A percentile compares a stretch with the other conserved stretches of the same genome.
Conservation (phyloP, 2,888 invertebrate genomes). For the Dorcus parallelipipedus region DNA sequence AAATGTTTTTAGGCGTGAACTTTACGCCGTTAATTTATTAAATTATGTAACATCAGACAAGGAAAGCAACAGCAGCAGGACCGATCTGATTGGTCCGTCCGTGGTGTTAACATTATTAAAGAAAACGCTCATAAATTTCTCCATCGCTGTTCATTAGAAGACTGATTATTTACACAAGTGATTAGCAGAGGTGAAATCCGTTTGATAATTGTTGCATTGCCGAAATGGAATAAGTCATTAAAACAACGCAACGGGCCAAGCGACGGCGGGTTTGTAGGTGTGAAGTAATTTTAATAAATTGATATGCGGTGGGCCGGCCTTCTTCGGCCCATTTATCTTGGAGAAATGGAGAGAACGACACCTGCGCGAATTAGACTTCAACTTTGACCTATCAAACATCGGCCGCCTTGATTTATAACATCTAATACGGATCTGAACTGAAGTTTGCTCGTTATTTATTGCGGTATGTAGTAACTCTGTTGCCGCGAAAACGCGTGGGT, state of each 20-base stretch:
- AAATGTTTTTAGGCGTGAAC: no score
- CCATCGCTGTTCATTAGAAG: no score
- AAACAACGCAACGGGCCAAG: not conserved
- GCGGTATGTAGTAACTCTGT: conserved; percentile 17
- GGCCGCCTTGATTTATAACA: conserved; percentile 26
- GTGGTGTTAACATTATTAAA: no score
- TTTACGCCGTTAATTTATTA: no score
- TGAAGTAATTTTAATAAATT: conserved; percentile 17
- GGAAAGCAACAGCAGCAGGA: no score
- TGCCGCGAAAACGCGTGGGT: conserved; percentile 12
- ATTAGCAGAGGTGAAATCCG: no score
- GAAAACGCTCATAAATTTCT: no score
- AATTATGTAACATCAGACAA: no score
- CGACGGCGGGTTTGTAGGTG: conserved; percentile 10
- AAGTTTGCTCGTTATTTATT: conserved; percentile 24
- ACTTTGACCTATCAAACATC: conserved; percentile 28
- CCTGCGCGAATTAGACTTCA: conserved; percentile 26
- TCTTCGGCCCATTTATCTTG: conserved; percentile 26
- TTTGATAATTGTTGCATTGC: not conserved
- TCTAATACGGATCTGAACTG: conserved; percentile 26
- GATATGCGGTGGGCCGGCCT: conserved; percentile 19
- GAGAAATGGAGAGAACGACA: conserved; percentile 19
- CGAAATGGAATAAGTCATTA: not conserved
- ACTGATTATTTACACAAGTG: no score
- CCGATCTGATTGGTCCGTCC: no score